Base-by-base conservation (phyloP, 2,888 invertebrate species). In the Platerodrilus igneus region DNA sequence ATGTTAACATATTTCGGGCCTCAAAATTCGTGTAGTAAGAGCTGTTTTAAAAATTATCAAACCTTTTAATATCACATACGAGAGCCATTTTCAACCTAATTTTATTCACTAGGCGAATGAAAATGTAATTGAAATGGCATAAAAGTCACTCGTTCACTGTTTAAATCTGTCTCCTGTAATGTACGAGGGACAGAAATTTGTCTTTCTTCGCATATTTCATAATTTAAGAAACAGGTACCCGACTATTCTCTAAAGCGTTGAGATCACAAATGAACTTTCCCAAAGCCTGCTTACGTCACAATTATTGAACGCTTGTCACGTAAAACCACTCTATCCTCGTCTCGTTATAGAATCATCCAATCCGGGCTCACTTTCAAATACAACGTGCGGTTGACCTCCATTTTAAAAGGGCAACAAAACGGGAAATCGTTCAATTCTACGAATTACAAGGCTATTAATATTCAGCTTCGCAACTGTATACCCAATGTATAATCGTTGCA, bases 11-110 rank as follows among this genome's bases (percentile, higher is more conserved):
- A 62, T 59, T 65, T 64, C 63, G 53, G 61, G 62, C 59, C 55
- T 58, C 57, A 55, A 41, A 53, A 58, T 29, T 55, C 55, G 51
- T 56, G 54, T 53, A 58, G 58, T 62, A n/a, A n/a, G n/a, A 56
- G 60, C 51, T 57, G 57, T 64, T 60, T 63, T 63, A 67, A 67
- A 67, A 67, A 64, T 62, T 62, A 66, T 64, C 68, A 67, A 68
- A 68, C 68, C 68, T 68, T 68, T 63, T 62, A 50, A 59, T 57
- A 63, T 67, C 68, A 68, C 68, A 67, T 66, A 67, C 66, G 64
- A 67, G 65, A 60, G 68, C 68, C 68, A 68, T 68, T 64, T 60
- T 63, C 55, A 60, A 60, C 61, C 62, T 64, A 67, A 64, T 62
- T 60, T 65, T 60, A 62, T 52, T 67, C 67, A 68, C 68, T 67